Percentiles rank a stretch among this genome's conserved stretches.
Evolutionary conservation across 1,140 invertebrate genomes (phyloP).

Genomic region (Drosophila gunungcola): DNA sequence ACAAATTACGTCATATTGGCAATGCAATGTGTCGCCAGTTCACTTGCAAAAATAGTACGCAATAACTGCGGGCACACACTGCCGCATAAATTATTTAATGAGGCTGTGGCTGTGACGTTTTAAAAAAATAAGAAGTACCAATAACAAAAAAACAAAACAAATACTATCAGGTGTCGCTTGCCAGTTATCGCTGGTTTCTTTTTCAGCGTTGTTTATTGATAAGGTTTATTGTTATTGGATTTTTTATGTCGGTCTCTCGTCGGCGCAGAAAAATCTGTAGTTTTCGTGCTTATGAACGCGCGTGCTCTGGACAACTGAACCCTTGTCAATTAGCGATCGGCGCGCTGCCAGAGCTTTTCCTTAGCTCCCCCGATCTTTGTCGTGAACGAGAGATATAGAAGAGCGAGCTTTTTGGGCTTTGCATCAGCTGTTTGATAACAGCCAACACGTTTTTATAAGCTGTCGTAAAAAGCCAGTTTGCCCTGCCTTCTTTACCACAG

Average conservation of each 20-base stretch:
- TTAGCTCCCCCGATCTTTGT: slow-evolving; percentile 32
- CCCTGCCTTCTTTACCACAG: slow-evolving; percentile 9
- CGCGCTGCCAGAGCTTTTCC: slow-evolving; percentile 35
- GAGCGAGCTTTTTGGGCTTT: slow-evolving; percentile 40
- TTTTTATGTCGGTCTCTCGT: background rate
- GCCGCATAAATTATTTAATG: background rate
- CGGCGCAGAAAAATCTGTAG: background rate
- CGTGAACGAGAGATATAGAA: slow-evolving; percentile 12
- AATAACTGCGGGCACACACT: slow-evolving; percentile 30
- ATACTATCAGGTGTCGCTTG: background rate
- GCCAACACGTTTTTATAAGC: background rate
- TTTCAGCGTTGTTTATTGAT: slow-evolving; percentile 28
- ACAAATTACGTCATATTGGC: slow-evolving; percentile 75
- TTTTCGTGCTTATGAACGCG: slow-evolving; percentile 16
- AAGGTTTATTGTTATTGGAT: slow-evolving; percentile 12
- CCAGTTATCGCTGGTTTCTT: background rate
- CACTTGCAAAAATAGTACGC: slow-evolving; percentile 72
- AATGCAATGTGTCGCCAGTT: slow-evolving; percentile 66
- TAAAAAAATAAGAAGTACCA: slow-evolving; percentile 15
- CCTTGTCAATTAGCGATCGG: slow-evolving; percentile 35
- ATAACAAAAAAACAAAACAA: slow-evolving; percentile 5
- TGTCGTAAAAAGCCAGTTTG: slow-evolving; percentile 8
- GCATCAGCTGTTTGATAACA: slow-evolving; percentile 41
- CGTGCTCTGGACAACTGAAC: slow-evolving; percentile 37
- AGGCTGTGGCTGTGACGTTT: slow-evolving; percentile 31